Conservation (phyloP, 2,797 vertebrate species). For the Sebastes minor region DNA sequence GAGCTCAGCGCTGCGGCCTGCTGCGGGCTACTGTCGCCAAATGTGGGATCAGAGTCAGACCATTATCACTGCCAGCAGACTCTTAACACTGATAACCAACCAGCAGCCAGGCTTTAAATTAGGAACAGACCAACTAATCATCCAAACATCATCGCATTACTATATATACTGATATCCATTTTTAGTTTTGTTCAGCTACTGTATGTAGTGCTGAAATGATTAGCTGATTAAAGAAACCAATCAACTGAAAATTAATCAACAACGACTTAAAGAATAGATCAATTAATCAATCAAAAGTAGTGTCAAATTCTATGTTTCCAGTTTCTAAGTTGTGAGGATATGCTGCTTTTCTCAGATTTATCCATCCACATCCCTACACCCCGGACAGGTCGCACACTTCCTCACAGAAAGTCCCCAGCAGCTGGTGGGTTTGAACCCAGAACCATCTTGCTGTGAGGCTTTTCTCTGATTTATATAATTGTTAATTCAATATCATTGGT, state of each 20-base stretch:
- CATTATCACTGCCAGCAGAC: conserved; percentile 7
- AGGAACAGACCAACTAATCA: conserved; percentile 2
- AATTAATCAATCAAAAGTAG: background rate
- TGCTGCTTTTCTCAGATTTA: background rate
- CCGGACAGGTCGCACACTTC: background rate
- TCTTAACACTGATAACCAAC: background rate
- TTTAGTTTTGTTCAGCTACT: background rate
- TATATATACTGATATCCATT: background rate
- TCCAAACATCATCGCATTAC: background rate
- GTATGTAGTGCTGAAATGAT: background rate
- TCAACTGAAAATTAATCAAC: background rate
- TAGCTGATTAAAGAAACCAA: background rate
- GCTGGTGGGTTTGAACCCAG: background rate
- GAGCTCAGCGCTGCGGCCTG: background rate
- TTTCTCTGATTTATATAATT: background rate
- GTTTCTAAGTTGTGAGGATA: background rate
- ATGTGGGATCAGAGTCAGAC: conserved; percentile 4
- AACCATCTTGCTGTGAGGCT: background rate
- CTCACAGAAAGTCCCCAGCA: too few species aligned
- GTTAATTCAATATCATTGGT: background rate
- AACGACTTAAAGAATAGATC: background rate
- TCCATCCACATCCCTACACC: background rate
- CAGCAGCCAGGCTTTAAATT: conserved; percentile 21
- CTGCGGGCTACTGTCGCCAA: background rate
- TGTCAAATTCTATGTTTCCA: background rate